Conservation (phyloP, 2,797 vertebrate genomes). For the Falco rusticolus region DNA sequence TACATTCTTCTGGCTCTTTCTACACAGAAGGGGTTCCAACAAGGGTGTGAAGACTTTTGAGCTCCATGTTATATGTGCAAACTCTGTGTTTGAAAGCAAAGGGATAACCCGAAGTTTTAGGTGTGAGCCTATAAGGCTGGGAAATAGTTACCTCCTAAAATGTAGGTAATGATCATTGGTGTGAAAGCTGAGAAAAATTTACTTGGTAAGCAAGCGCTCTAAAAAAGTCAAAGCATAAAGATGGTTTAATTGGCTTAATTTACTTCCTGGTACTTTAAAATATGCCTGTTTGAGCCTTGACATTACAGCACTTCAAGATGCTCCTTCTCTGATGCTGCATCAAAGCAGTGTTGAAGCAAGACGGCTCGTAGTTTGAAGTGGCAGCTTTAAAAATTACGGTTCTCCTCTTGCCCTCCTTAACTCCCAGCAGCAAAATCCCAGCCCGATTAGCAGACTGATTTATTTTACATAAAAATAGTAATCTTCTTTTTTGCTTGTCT, state of each 20-base stretch:
- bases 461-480: conserved; percentile 74
- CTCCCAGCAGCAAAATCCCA: conserved; percentile 74
- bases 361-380: conserved; percentile 65
- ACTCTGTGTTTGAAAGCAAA: not conserved
- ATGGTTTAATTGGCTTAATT: conserved; percentile 72
- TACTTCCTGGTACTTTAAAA: conserved; percentile 72
- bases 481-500: conserved; percentile 20
- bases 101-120: not conserved
- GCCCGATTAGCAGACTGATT: conserved; percentile 74
- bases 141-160: conserved; percentile 2
- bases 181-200: conserved; percentile 38
- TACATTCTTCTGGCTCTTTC: not conserved
- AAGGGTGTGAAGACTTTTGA: not conserved
- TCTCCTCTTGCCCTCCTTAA: conserved; percentile 74
- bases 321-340: conserved; percentile 60
- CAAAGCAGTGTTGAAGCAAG: conserved; percentile 53
- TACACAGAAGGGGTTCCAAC: not conserved
- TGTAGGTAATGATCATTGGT: not conserved
- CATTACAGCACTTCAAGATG: conserved; percentile 47
- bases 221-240: conserved; percentile 41
- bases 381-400: conserved; percentile 71
- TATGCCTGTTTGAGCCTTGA: conserved; percentile 63
- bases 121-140: not conserved
- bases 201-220: conserved; percentile 43
- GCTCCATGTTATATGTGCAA: not conserved